Conservation (phyloP, 1,140 invertebrate genomes). For the Antheraea mylitta region DNA sequence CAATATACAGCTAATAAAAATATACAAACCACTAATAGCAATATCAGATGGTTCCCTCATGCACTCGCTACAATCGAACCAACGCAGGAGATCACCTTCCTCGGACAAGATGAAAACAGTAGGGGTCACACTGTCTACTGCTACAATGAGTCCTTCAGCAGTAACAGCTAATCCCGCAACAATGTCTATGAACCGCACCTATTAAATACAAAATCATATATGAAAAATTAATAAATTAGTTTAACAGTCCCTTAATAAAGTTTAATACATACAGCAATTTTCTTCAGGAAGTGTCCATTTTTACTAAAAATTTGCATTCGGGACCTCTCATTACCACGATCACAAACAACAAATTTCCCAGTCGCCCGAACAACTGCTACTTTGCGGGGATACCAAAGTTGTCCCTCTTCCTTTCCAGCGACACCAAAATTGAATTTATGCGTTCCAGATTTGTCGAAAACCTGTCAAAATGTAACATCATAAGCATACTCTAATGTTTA, state of each 20-base stretch:
- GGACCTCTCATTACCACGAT: slow-evolving; percentile 96
- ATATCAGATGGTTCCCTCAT: slow-evolving; percentile 99
- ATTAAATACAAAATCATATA: slow-evolving; percentile 8
- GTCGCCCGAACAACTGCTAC: slow-evolving; percentile 94
- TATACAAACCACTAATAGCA: slow-evolving; percentile 89
- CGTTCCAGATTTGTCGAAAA: slow-evolving; percentile 93
- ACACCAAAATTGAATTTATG: slow-evolving; percentile 95
- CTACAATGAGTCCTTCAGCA: slow-evolving; percentile 93
- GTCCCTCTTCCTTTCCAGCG: slow-evolving; percentile 95
- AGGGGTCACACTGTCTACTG: slow-evolving; percentile 97
- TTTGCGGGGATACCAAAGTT: slow-evolving; percentile 97
- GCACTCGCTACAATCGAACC: slow-evolving; percentile 98
- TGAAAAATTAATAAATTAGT: neutral
- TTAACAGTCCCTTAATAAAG: too few relatives aligned
- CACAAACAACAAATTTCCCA: slow-evolving; percentile 96
- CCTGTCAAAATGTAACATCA: slow-evolving; percentile 64
- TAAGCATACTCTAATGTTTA: neutral
- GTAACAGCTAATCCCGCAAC: slow-evolving; percentile 97
- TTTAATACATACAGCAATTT: slow-evolving; percentile 84
- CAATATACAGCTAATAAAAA: neutral
- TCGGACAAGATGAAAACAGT: slow-evolving; percentile 97
- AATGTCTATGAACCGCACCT: slow-evolving; percentile 95
- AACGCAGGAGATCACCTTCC: slow-evolving; percentile 92
- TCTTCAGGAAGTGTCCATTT: slow-evolving; percentile 93
- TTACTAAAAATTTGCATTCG: slow-evolving; percentile 98